phyloP scores from a whole-genome alignment of 2,888 invertebrate genomes.

The Aleiodes leptofemur region DNA sequence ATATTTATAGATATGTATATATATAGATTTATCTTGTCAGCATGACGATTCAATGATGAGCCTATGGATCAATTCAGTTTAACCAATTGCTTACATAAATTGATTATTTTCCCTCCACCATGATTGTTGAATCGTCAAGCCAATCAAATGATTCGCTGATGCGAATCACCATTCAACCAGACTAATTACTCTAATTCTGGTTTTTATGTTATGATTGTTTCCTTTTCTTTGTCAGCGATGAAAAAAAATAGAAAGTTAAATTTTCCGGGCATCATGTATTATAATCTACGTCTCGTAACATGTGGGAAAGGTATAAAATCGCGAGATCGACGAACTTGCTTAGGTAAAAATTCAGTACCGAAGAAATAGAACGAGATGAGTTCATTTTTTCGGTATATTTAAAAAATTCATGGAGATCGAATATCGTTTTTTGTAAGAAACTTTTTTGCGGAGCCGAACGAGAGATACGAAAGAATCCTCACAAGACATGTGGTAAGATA shows the following conservation, averaged over 20 bases:
- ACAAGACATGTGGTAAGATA: no score
- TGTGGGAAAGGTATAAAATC: slow-evolving; percentile 76
- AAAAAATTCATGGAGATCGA: neutral
- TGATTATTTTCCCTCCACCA: slow-evolving; percentile 43
- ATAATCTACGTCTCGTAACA: slow-evolving; percentile 57
- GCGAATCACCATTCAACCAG: neutral
- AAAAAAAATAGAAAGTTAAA: slow-evolving; percentile 16
- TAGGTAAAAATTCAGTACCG: no score
- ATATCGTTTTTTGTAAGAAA: no score
- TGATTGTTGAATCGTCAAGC: slow-evolving; percentile 27
- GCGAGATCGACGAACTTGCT: slow-evolving; percentile 47
- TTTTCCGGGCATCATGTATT: slow-evolving; percentile 45
- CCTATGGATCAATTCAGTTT: slow-evolving; percentile 1
- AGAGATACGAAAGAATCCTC: no score
- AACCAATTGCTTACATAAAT: slow-evolving; percentile 33
- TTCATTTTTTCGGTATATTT: neutral
- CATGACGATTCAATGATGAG: slow-evolving; percentile 22
- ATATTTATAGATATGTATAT: neutral
- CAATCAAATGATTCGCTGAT: neutral
- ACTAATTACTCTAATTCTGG: slow-evolving; percentile 38
- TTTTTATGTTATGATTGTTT: slow-evolving; percentile 24
- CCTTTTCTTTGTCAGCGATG: neutral
- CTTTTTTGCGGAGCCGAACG: no score
- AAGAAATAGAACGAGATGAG: neutral
- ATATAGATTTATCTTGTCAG: slow-evolving; percentile 2